Percentiles rank a stretch among this genome's conserved stretches.
Evolutionary conservation across 2,888 invertebrate genomes (phyloP).

Genomic region (Epirrhoe alternata): DNA sequence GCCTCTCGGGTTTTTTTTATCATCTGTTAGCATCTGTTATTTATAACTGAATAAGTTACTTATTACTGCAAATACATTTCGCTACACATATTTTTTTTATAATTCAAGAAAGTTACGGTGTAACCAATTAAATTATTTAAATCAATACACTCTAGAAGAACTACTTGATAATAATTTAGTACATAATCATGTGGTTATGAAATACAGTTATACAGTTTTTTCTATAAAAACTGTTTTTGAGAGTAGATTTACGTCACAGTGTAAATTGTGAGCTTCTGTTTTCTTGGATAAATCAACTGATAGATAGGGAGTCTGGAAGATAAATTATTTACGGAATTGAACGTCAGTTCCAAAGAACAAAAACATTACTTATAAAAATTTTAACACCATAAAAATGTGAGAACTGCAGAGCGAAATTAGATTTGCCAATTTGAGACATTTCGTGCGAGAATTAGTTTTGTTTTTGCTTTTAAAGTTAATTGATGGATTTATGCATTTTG

Average conservation of each 20-base stretch:
- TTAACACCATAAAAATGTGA: background rate
- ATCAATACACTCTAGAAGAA: too few species aligned
- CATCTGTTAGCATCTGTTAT: too few species aligned
- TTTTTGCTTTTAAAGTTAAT: background rate
- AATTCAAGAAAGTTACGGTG: too few species aligned
- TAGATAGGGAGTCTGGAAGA: background rate
- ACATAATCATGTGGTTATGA: background rate
- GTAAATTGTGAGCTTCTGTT: conserved; percentile 26
- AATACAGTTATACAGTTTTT: too few species aligned
- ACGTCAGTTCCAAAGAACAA: background rate
- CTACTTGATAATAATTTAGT: too few species aligned
- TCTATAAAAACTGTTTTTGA: background rate
- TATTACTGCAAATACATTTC: too few species aligned
- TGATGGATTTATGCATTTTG: background rate
- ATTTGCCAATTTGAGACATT: background rate
- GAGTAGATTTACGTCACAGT: background rate
- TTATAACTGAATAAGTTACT: too few species aligned
- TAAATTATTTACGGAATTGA: background rate
- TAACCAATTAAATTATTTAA: too few species aligned
- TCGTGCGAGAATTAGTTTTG: background rate
- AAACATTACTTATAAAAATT: background rate
- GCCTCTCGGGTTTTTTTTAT: too few species aligned
- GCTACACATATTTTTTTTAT: too few species aligned
- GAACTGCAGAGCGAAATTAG: background rate
- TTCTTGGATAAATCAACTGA: conserved; percentile 7